Evolutionary conservation across 2,113 vertebrate species (phyloP), one percentile per base, ranked within the genome.

Genomic region (Ctenodactylus gundi): DNA sequence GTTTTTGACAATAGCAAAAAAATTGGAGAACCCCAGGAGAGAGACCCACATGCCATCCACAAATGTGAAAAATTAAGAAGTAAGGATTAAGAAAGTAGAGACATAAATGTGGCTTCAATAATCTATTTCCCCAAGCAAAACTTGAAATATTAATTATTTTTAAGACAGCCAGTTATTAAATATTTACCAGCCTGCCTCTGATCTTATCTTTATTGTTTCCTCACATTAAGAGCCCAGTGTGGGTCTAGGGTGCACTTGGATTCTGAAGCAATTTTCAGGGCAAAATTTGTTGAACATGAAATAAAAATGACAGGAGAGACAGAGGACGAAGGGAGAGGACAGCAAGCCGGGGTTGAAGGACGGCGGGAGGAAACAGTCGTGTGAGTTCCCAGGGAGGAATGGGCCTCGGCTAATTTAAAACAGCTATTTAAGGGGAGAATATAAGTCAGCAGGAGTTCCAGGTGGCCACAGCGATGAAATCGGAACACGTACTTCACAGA

Each of bases 1-100:
- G 18, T 68, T 60, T 93, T 78, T 89, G 44, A 91, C n/a, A n/a
- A n/a, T n/a, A n/a, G n/a, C n/a, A n/a, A n/a, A n/a, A 85, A 83
- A 72, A 55, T 44, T 62, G 31, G 44, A 44, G 15, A 13, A 81
- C 60, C 29, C 18, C 77, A 58, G 46, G 39, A 51, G 2, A 31
- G 41, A 88, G 64, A 67, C 31, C 49, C 12, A 23, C 39, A 49
- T 12, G 51, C 36, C 39, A 76, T n/a, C 68, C 29, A 36, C 57
- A 67, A 90, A 58, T 31, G 7, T 49, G 65, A 64, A 57, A 55
- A 77, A 49, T 85, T 46, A 65, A 92, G 64, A 23, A 27, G 83
- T 65, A 85, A 62, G 23, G 31, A n/a, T 55, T 14, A 44, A 46
- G 65, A 53, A 72, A 39, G 29, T 7, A 85, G 14, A 36, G 39